phyloP scores from a whole-genome alignment of 2,797 vertebrate species.

The Steatocranus sp. region DNA sequence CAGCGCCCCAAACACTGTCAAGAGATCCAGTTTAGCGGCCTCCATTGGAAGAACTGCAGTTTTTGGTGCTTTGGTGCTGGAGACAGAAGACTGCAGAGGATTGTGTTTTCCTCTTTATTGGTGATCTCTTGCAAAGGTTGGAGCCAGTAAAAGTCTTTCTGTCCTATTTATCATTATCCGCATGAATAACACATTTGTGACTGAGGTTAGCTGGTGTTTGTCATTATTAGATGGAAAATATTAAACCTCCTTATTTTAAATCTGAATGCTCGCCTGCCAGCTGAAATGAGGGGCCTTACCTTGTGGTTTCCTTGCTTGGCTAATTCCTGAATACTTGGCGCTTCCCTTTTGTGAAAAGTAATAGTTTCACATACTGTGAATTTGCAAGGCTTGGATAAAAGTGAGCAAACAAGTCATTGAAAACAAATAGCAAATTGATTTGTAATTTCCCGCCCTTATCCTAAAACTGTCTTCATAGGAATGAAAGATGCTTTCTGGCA shows the following conservation, averaged over 20 bases:
- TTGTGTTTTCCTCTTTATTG: neutral
- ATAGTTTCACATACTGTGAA: neutral
- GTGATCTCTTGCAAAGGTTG: neutral
- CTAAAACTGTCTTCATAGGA: neutral
- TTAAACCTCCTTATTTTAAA: neutral
- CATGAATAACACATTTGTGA: neutral
- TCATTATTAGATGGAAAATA: neutral
- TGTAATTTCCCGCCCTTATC: neutral
- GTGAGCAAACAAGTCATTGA: neutral
- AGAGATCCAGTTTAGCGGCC: neutral
- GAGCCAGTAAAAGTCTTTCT: neutral
- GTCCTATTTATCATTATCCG: neutral
- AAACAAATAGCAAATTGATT: neutral
- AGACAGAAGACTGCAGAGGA: neutral
- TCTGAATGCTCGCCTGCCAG: neutral
- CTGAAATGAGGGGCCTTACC: neutral
- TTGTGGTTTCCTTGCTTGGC: neutral
- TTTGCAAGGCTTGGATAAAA: neutral
- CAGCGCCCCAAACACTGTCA: neutral
- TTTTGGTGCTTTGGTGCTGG: neutral
- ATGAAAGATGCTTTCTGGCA: neutral
- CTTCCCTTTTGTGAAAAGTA: neutral
- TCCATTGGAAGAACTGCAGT: neutral
- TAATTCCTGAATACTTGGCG: neutral
- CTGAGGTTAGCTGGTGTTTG: neutral